phyloP scores from a whole-genome alignment of 2,888 invertebrate species.

The Venusia cambrica region DNA sequence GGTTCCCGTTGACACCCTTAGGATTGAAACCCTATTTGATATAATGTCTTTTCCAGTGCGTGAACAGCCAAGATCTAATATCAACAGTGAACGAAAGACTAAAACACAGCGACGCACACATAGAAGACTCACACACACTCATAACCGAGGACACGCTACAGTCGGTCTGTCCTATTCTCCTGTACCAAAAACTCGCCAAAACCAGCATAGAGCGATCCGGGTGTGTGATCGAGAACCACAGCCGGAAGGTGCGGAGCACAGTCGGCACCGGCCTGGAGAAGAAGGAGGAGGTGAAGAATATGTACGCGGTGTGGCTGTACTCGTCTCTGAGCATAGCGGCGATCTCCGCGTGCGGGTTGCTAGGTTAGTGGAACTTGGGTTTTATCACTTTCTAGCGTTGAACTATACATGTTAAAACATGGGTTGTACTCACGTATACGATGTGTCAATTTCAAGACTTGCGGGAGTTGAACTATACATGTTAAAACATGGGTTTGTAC shows the following conservation, averaged over 20 bases:
- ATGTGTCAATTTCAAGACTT: too few relatives aligned
- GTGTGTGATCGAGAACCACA: conserved; percentile 71
- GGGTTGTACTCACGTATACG: too few relatives aligned
- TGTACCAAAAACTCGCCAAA: conserved; percentile 83
- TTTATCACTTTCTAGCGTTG: too few relatives aligned
- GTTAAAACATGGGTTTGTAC: too few relatives aligned
- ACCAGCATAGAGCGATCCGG: conserved; percentile 76
- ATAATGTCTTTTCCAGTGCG: conserved; percentile 56
- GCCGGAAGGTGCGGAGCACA: conserved; percentile 14
- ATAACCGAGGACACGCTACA: conserved; percentile 63
- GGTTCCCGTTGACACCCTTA: too few relatives aligned
- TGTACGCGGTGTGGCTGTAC: conserved; percentile 89
- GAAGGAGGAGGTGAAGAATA: conserved; percentile 54
- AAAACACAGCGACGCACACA: conserved; percentile 49
- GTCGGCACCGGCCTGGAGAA: conserved; percentile 13
- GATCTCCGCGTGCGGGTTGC: conserved; percentile 92
- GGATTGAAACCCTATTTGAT: too few relatives aligned
- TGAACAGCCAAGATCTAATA: conserved; percentile 69
- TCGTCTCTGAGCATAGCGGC: conserved; percentile 89
- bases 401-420: too few relatives aligned
- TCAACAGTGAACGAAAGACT: conserved; percentile 63
- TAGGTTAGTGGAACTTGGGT: too few relatives aligned
- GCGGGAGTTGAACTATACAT: too few relatives aligned
- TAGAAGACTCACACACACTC: conserved; percentile 41
- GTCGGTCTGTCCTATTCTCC: conserved; percentile 84